Base-by-base conservation (phyloP, 64 coral and sea anemone species). In the Stichodactyla mertensii region DNA sequence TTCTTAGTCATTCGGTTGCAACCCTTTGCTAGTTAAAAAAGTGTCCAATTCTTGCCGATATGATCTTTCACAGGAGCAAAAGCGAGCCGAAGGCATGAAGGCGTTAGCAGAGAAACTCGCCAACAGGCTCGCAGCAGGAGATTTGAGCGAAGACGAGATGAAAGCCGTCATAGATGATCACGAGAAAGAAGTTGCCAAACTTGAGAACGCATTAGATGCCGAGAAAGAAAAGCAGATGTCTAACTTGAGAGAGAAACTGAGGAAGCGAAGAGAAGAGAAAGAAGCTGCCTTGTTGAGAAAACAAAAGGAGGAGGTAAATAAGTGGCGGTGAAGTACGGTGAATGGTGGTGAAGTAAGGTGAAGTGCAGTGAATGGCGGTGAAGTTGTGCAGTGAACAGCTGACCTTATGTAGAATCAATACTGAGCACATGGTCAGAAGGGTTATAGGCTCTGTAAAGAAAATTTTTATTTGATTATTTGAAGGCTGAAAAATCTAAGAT, bases 401-500 rank as follows among this genome's bases (percentile, higher is more conserved):
- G 36, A 45, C 36, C 36, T 2, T 2, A 45, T 45, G 36, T 45
- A 45, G 36, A 45, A 45, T 45, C 36, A 45, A 3, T 45, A 45
- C 1, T 45, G 1, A 45, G 36, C 1, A 45, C 36, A 45, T 45
- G 36, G 36, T 45, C 36, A 45, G 36, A 45, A 45, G 36, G 36
- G 36, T 45, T 45, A 45, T 45, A 45, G 36, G 36, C 36, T 45
- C 36, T 45, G 36, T 45, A 45, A 45, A 45, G 36, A 45, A 45
- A 0, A 45, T 4, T 45, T 45, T 45, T 45, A 45, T 45, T 80
- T 15, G 4, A 14, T 53, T 86, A 26, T 56, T 54, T 82, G 51
- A 62, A 98, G 96, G 96, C 96, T 79, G 93, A 88, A 26, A 94
- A 95, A 79, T 94, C 90, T 16, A 88, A 98, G 10, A 95, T 98